Percentiles rank a stretch among this genome's conserved stretches.
phyloP scores from a whole-genome alignment of 2,888 invertebrate genomes.

The Lasioglossum marginatum region DNA sequence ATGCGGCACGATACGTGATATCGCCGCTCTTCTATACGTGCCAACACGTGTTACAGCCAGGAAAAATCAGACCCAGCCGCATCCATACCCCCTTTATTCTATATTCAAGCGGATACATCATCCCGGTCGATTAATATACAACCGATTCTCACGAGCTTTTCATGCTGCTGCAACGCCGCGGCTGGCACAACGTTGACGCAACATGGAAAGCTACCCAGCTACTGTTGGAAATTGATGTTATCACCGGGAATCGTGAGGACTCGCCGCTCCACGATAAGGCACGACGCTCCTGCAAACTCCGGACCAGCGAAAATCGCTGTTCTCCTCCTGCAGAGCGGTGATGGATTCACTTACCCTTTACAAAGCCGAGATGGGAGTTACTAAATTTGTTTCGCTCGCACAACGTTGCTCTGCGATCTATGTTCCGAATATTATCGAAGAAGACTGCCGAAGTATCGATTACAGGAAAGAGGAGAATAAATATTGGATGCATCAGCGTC shows the following conservation, averaged over 20 bases:
- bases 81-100: constrained; percentile 32
- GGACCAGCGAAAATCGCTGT: background rate
- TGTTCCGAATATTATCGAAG: background rate
- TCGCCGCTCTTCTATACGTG: constrained; percentile 47
- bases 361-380: background rate
- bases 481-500: background rate
- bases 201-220: constrained; percentile 13
- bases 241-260: constrained; percentile 29
- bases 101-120: constrained; percentile 47
- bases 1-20: constrained; percentile 70
- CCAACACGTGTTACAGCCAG: constrained; percentile 57
- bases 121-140: constrained; percentile 35
- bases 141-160: constrained; percentile 50
- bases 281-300: constrained; percentile 11
- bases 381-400: background rate
- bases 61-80: constrained; percentile 25
- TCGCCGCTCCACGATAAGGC: constrained; percentile 11
- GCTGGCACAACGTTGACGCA: constrained; percentile 52
- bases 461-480: too few species aligned
- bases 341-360: constrained; percentile 1
- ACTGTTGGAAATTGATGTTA: constrained; percentile 38
- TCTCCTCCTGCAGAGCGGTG: background rate
- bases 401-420: background rate
- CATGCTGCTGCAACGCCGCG: constrained; percentile 17
- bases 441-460: too few species aligned